Conservation (phyloP, 2,888 invertebrate genomes). For the Lacanobia oleracea region DNA sequence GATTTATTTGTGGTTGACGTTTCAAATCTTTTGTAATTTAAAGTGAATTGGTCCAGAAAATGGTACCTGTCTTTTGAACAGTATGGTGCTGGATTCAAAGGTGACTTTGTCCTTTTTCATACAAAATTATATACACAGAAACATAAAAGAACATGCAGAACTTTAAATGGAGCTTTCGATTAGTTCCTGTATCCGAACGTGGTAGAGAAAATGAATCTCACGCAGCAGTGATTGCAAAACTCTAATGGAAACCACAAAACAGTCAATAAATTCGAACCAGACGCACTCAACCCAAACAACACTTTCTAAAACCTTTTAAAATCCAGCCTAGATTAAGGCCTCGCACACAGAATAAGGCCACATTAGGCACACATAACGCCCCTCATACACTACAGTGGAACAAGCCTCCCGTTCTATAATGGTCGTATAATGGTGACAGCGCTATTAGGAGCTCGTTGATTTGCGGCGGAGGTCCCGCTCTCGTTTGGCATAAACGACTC, state of each 20-base stretch:
- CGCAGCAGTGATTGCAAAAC: conserved; percentile 18
- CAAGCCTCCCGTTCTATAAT: conserved; percentile 72
- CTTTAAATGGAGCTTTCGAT: not conserved
- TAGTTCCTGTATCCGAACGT: not conserved
- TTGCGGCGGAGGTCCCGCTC: conserved; percentile 62
- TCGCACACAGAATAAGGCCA: conserved; percentile 61
- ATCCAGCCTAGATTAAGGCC: conserved; percentile 59
- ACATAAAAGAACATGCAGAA: not conserved
- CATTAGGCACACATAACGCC: conserved; percentile 68
- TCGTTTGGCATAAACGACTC: conserved; percentile 65
- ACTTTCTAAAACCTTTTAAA: conserved; percentile 64
- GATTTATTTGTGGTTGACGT: conserved; percentile 1
- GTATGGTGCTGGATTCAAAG: not conserved
- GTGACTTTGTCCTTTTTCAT: no score
- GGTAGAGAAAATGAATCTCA: conserved; percentile 25
- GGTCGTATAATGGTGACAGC: conserved; percentile 74
- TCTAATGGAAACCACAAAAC: conserved; percentile 21
- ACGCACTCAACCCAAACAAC: conserved; percentile 47
- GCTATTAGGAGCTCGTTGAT: conserved; percentile 69
- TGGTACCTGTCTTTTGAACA: not conserved
- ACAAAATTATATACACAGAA: conserved; percentile 18
- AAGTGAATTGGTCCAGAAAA: no score
- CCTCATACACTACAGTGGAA: conserved; percentile 69
- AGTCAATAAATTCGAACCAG: conserved; percentile 43
- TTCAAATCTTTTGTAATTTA: not conserved